A percentile compares a stretch with the other conserved stretches of the same genome.
Conservation (phyloP, 2,888 invertebrate species). For the Aricia artaxerxes region DNA sequence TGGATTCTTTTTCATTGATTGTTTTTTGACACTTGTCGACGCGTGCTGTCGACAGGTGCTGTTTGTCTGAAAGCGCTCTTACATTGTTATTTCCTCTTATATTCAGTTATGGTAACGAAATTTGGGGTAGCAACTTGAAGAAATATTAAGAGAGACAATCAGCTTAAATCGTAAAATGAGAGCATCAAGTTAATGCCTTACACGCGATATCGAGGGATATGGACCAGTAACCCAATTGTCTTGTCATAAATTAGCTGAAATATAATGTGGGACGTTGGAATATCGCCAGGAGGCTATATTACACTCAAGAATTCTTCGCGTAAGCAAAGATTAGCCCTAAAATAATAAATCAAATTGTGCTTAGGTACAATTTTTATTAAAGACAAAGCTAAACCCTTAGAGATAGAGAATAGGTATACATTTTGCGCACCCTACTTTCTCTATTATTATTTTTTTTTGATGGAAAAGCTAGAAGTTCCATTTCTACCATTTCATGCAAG, state of each 20-base stretch:
- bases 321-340: neutral
- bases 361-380: neutral
- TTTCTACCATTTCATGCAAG: too few relatives aligned
- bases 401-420: too few relatives aligned
- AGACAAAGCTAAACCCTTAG: too few relatives aligned
- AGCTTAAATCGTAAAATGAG: neutral
- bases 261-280: constrained; percentile 8
- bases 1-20: too few relatives aligned
- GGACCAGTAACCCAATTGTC: constrained; percentile 9
- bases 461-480: too few relatives aligned
- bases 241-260: neutral
- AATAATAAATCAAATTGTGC: neutral
- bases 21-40: too few relatives aligned
- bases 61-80: too few relatives aligned
- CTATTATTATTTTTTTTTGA: too few relatives aligned
- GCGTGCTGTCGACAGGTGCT: too few relatives aligned
- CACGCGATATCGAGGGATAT: neutral
- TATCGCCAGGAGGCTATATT: constrained; percentile 7
- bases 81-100: neutral
- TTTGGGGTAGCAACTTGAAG: neutral
- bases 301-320: neutral
- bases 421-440: too few relatives aligned
- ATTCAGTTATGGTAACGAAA: neutral
- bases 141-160: neutral
- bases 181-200: neutral